phyloP scores from a whole-genome alignment of 1,140 invertebrate species.

The Trachymyrmex cornetzi region DNA sequence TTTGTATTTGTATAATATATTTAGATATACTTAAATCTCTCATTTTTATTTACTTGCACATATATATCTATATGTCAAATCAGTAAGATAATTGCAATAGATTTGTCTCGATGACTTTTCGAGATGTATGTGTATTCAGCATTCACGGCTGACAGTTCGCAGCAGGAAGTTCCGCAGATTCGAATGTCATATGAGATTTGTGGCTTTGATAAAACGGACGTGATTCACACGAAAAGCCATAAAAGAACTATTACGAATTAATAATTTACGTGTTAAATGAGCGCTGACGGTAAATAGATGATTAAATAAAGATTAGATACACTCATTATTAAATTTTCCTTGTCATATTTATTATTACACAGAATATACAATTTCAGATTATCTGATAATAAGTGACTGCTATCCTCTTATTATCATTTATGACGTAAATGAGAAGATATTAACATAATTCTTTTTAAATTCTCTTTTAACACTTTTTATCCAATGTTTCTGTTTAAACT shows the following conservation, averaged over 20 bases:
- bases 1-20: constrained; percentile 7
- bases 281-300: background rate
- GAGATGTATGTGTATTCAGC: background rate
- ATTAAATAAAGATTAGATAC: constrained; percentile 20
- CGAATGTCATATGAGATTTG: constrained; percentile 33
- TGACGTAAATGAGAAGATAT: constrained; percentile 1
- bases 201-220: background rate
- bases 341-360: background rate
- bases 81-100: background rate
- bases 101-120: background rate
- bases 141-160: constrained; percentile 21
- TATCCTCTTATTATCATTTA: background rate
- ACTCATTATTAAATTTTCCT: background rate
- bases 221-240: background rate
- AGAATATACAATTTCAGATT: too few species aligned
- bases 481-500: background rate
- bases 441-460: background rate
- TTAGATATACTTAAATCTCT: background rate
- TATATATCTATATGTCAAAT: background rate
- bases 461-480: background rate
- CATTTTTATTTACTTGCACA: background rate
- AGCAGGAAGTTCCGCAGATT: constrained; percentile 25
- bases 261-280: constrained; percentile 7
- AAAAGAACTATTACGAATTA: constrained; percentile 35
- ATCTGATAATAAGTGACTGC: too few species aligned